Base-by-base conservation (phyloP, 2,113 vertebrate species). In the Serinus canaria region DNA sequence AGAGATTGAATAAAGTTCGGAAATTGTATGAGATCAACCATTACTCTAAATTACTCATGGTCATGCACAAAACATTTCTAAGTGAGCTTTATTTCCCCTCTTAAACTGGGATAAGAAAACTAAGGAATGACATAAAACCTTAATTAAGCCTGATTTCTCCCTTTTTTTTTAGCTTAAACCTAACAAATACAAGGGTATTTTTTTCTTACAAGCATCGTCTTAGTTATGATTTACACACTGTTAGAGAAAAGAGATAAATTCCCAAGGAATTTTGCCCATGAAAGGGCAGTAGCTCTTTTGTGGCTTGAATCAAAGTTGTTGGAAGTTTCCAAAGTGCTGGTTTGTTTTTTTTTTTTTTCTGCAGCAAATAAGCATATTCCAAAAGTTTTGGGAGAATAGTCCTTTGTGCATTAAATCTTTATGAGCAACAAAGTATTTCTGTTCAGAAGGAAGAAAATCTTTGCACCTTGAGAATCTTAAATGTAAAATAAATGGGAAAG, bases 1-100 rank as follows among this genome's bases (percentile, higher is more conserved):
- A 86, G 49, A 77, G 75, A 95, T 86, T 80, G 90, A 95, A 95
- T 95, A 72, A 95, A 6, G 43, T 14, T 39, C 4, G 20, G 86
- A 94, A 90, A 92, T 86, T 73, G 37, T 68, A 49, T 39, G 53
- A 86, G 59, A 49, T 64, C 67, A 68, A 1, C 53, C 76, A 86
- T 77, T 35, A 12, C 19, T 90, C 53, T 75, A 56, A 79, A 44
- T 70, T 76, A 20, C 72, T 62, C 31, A 35, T 15, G 70, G 75
- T 31, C 49, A 76, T 68, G 53, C 84, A 72, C 44, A 25, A 74
- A 86, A 44, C n/a, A 25, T 89, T 89, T 90, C 72, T 75, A 73
- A 55, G 35, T 43, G 43, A 58, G 39, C 8, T 81, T 89, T 66
- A 58, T 33, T 72, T 55, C 39, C 37, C 24, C 43, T 83, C 30